Conservation (phyloP, 2,113 vertebrate species). For the Chaetorhynchus papuensis region DNA sequence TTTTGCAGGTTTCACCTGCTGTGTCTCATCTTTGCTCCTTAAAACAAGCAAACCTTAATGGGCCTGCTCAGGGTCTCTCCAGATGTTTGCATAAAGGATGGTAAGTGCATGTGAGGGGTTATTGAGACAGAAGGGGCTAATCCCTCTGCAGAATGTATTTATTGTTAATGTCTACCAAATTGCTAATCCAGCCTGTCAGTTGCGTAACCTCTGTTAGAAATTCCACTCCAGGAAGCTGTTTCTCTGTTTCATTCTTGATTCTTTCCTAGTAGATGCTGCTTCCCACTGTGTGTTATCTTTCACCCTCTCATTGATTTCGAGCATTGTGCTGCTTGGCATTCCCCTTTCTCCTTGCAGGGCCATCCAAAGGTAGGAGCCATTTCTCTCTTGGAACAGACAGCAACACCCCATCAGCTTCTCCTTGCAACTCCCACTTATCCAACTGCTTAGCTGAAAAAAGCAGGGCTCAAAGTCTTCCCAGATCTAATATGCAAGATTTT, state of each 20-base stretch:
- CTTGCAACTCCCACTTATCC: neutral
- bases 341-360: neutral
- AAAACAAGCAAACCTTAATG: neutral
- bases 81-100: neutral
- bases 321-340: neutral
- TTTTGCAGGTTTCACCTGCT: neutral
- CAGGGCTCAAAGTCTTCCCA: neutral
- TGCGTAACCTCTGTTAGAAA: neutral
- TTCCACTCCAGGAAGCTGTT: neutral
- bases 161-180: neutral
- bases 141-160: neutral
- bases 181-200: neutral
- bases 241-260: neutral
- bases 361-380: neutral
- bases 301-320: neutral
- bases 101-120: neutral
- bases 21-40: neutral
- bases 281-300: neutral
- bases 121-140: neutral
- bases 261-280: neutral
- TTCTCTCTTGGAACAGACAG: neutral
- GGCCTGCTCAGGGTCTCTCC: neutral
- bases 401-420: neutral
- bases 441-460: neutral
- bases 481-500: neutral